Evolutionary conservation across 2,113 vertebrate genomes (phyloP).

Genomic region (Oreochromis aureus): DNA sequence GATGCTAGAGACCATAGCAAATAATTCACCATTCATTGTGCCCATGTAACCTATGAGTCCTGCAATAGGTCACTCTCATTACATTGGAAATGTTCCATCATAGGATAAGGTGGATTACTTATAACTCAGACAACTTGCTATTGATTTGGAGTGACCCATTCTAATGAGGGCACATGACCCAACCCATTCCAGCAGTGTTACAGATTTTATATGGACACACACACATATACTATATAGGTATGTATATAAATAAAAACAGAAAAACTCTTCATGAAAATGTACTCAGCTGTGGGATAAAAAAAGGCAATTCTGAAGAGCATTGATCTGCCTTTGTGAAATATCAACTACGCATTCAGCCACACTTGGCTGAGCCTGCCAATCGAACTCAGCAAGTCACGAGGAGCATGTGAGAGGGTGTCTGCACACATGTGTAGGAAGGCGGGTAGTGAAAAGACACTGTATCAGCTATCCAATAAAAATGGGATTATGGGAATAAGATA

Average conservation of each 20-base stretch:
- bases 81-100: background rate
- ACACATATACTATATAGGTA: background rate
- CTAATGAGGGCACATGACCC: background rate
- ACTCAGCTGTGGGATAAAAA: slow-evolving; percentile 7
- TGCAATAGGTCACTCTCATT: background rate
- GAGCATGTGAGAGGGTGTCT: background rate
- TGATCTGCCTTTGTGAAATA: slow-evolving; percentile 44
- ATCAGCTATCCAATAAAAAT: slow-evolving; percentile 36
- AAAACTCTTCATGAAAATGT: slow-evolving; percentile 18
- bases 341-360: slow-evolving; percentile 29
- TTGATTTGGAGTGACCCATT: background rate
- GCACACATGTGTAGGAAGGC: background rate
- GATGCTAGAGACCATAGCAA: background rate
- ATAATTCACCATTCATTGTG: background rate
- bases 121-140: background rate
- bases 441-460: background rate
- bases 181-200: background rate
- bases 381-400: background rate
- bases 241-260: background rate
- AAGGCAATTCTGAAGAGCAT: slow-evolving; percentile 38
- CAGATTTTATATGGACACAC: background rate
- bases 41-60: background rate
- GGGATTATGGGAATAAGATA: slow-evolving; percentile 38
- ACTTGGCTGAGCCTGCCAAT: slow-evolving; percentile 22
- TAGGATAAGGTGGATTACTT: background rate